Conservation (phyloP, 2,888 invertebrate genomes). For the Torymus texanus region DNA sequence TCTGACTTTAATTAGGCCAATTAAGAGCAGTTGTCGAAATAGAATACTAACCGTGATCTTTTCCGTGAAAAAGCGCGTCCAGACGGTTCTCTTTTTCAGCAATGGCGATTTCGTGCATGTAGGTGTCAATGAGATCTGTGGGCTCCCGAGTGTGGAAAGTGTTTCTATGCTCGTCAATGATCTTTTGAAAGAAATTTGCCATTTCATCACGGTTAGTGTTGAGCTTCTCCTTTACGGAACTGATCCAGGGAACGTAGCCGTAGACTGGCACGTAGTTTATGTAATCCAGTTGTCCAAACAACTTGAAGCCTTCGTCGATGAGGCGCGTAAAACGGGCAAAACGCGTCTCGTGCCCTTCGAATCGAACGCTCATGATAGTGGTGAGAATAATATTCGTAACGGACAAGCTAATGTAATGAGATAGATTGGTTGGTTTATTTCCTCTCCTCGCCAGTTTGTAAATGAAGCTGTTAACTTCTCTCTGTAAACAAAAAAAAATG, state of each 20-base stretch:
- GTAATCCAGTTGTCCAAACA: constrained; percentile 88
- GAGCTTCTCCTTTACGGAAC: constrained; percentile 77
- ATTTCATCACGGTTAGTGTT: constrained; percentile 87
- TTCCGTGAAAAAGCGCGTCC: constrained; percentile 87
- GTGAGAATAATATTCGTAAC: constrained; percentile 94
- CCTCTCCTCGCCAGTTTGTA: constrained; percentile 80
- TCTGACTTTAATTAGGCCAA: background rate
- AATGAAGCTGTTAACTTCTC: constrained; percentile 87
- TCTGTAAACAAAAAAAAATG: constrained; percentile 60
- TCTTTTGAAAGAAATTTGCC: constrained; percentile 88
- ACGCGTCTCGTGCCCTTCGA: constrained; percentile 85
- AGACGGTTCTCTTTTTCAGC: constrained; percentile 86
- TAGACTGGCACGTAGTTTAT: constrained; percentile 90
- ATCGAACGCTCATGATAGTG: constrained; percentile 91
- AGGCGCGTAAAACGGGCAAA: constrained; percentile 88
- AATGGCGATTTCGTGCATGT: constrained; percentile 89
- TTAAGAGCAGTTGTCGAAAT: constrained; percentile 1
- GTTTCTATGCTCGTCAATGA: constrained; percentile 87
- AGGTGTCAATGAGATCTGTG: constrained; percentile 90
- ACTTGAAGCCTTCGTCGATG: constrained; percentile 93
- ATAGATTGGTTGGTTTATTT: constrained; percentile 84
- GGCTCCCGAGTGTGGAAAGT: constrained; percentile 86
- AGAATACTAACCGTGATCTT: constrained; percentile 85
- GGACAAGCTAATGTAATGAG: constrained; percentile 85
- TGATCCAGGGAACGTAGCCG: constrained; percentile 79